phyloP scores from a whole-genome alignment of 2,113 vertebrate genomes.

The Tetrao urogallus region DNA sequence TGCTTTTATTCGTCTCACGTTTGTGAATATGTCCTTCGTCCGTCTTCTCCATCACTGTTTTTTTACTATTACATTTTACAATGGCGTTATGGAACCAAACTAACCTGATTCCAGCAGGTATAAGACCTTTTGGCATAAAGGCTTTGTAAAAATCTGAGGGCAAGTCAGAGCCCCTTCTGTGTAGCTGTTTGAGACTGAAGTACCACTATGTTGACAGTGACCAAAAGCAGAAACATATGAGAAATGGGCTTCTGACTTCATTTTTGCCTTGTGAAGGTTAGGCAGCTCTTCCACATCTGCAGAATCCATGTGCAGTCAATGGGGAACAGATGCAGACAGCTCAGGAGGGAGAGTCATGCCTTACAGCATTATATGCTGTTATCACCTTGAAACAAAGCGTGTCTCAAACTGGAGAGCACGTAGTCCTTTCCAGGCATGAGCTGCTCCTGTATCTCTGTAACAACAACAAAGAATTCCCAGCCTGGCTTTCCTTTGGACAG shows the following conservation, averaged over 20 bases:
- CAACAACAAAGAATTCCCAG: background rate
- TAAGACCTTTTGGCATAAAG: background rate
- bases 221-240: background rate
- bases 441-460: background rate
- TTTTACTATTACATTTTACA: background rate
- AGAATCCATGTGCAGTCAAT: background rate
- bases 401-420: background rate
- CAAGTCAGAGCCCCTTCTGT: background rate
- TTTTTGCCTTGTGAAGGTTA: background rate
- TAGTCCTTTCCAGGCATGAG: background rate
- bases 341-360: background rate
- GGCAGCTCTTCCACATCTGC: background rate
- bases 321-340: background rate
- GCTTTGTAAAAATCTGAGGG: background rate
- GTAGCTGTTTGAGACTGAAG: background rate
- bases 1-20: background rate
- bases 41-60: background rate
- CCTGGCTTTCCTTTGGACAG: background rate
- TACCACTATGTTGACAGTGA: background rate
- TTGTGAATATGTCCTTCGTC: background rate
- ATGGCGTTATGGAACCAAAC: background rate
- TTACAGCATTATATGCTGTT: background rate
- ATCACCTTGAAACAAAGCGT: rapidly evolving
- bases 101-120: background rate
- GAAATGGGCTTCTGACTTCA: background rate